Evolutionary conservation across 2,888 invertebrate genomes (phyloP).

Genomic region (Monopis laevigella): DNA sequence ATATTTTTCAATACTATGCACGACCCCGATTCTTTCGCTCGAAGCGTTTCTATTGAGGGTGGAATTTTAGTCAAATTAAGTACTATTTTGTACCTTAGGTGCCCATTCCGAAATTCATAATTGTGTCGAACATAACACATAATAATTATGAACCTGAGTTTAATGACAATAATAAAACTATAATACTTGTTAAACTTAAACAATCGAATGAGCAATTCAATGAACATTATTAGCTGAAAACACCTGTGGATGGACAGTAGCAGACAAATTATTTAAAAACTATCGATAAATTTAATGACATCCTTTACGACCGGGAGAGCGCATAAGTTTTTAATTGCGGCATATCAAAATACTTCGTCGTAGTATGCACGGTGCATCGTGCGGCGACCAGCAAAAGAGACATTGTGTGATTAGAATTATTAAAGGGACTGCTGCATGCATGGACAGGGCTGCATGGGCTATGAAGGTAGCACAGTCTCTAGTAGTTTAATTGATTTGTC

Average conservation of each 20-base stretch:
- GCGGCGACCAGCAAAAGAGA: constrained; percentile 4
- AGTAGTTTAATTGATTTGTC: constrained; percentile 7
- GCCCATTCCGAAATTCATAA: too few relatives aligned
- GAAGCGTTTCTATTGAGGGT: too few relatives aligned
- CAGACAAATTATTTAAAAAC: constrained; percentile 6
- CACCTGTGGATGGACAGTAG: too few relatives aligned
- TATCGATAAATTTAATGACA: constrained; percentile 3
- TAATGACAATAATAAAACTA: neutral
- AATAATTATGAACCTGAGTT: neutral
- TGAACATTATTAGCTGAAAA: too few relatives aligned
- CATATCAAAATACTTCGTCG: neutral
- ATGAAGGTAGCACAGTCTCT: too few relatives aligned
- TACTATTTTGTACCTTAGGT: too few relatives aligned
- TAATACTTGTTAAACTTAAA: neutral
- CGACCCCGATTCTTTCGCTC: too few relatives aligned
- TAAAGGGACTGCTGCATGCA: neutral
- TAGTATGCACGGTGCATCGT: neutral
- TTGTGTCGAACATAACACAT: neutral
- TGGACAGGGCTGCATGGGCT: too few relatives aligned
- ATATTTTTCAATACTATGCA: too few relatives aligned
- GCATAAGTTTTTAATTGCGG: constrained; percentile 1
- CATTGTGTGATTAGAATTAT: neutral
- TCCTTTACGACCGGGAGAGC: neutral
- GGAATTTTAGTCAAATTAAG: too few relatives aligned
- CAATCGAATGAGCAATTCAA: too few relatives aligned